A percentile compares a stretch with the other conserved stretches of the same genome.
Evolutionary conservation across 2,797 vertebrate species (phyloP).

Genomic region (Rallus crepitans): DNA sequence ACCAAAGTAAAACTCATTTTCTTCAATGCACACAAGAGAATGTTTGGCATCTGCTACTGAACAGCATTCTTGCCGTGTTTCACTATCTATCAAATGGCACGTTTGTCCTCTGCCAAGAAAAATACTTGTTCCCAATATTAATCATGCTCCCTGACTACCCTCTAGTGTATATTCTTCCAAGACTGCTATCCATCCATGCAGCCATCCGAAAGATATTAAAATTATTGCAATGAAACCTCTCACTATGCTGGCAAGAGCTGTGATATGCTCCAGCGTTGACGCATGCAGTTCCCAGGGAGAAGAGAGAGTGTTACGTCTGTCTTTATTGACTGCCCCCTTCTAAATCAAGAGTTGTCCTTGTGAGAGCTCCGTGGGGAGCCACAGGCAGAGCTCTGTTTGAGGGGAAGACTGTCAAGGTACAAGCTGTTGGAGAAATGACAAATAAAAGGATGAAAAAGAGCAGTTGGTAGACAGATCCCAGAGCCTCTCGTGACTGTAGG

Average conservation of each 20-base stretch:
- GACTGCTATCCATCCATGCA: slow-evolving; percentile 18
- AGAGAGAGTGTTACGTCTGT: neutral
- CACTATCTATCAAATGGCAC: slow-evolving; percentile 48
- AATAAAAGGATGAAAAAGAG: neutral
- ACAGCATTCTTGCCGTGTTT: slow-evolving; percentile 48
- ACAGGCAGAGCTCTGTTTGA: neutral
- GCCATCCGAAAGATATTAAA: slow-evolving; percentile 38
- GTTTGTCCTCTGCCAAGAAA: slow-evolving; percentile 49
- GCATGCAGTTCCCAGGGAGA: neutral
- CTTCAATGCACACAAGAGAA: neutral
- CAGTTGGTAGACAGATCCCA: neutral
- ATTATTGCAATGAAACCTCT: slow-evolving; percentile 27
- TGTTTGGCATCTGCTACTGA: slow-evolving; percentile 44
- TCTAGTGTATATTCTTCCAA: slow-evolving; percentile 63
- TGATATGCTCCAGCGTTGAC: neutral
- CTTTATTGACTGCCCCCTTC: neutral
- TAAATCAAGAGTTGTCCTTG: neutral
- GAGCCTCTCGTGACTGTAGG: neutral
- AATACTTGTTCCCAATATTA: slow-evolving; percentile 66
- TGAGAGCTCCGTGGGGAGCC: neutral
- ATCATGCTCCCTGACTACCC: slow-evolving; percentile 67
- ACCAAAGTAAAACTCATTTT: neutral
- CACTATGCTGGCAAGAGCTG: slow-evolving; percentile 24
- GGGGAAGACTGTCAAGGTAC: neutral
- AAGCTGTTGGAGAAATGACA: neutral